Evolutionary conservation across 1,140 invertebrate genomes (phyloP), one percentile per base, ranked within the genome.

Genomic region (Bradysia coprophila): DNA sequence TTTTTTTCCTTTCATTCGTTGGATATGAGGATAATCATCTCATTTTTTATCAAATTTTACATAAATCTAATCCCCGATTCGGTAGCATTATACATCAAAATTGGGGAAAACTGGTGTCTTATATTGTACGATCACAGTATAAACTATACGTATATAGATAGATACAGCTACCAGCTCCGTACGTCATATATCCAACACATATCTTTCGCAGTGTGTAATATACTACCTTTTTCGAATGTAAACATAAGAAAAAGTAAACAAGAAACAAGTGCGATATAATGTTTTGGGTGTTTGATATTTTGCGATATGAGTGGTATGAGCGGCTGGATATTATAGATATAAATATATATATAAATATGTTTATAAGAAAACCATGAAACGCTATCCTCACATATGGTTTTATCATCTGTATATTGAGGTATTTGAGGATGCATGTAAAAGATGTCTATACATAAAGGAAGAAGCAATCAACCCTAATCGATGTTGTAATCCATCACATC

Each of bases 401-500:
- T n/a, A n/a, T n/a, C n/a, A n/a, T n/a, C 24, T 28, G 6, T 28
- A 28, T 28, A 28, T 28, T 28, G 13, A 28, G 24, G 24, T 28
- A 28, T 28, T n/a, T n/a, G n/a, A n/a, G n/a, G n/a, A 28, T 6
- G 13, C 6, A 28, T 28, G 13, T 6, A 28, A 8, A 28, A 28
- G 13, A 28, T 28, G 24, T 28, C 6, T 9, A n/a, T 10, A 15
- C 18, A 36, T 9, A 36, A 15, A 36, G 18, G 10, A 16, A 16
- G 33, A 15, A 36, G 33, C 33, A 36, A 36, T 36, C 33, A 36
- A 36, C 33, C 33, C 33, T 36, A 36, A 36, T 36, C 33, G 33
- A 36, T 36, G 33, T 36, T 36, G 33, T 36, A 36, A 36, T 36
- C 33, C 33, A 36, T 36, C 33, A 36, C 33, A 36, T 36, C 33